Percentiles rank a stretch among this genome's conserved stretches.
Conservation (phyloP, 1,140 invertebrate genomes). For the Drosophila parabipectinata region DNA sequence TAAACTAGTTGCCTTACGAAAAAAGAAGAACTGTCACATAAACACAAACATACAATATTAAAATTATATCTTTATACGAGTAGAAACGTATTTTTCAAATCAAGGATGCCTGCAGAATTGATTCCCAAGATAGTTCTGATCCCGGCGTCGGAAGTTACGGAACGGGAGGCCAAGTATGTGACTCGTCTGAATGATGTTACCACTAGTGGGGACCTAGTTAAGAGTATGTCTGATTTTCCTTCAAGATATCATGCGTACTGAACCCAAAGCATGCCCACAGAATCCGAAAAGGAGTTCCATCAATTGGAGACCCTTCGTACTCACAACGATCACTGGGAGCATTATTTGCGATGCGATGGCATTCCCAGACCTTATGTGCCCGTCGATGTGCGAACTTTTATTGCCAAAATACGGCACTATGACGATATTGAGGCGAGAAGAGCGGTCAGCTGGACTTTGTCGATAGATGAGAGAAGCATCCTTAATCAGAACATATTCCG, state of each 20-base stretch:
- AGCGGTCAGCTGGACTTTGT: conserved; percentile 61
- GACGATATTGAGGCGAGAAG: conserved; percentile 28
- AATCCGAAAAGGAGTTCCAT: conserved; percentile 21
- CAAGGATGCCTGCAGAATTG: neutral
- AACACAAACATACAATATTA: neutral
- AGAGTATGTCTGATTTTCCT: conserved; percentile 15
- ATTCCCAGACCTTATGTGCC: conserved; percentile 62
- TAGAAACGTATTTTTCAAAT: neutral
- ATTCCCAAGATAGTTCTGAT: conserved; percentile 6
- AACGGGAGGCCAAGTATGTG: conserved; percentile 15
- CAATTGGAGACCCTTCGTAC: conserved; percentile 14
- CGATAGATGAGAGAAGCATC: conserved; percentile 57
- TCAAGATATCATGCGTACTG: neutral
- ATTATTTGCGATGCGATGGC: conserved; percentile 58
- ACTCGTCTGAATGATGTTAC: conserved; percentile 35
- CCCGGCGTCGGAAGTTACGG: conserved; percentile 11
- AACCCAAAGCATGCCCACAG: conserved; percentile 9
- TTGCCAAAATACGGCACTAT: conserved; percentile 40
- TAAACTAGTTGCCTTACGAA: neutral
- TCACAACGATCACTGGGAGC: conserved; percentile 45
- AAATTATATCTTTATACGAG: too few species aligned
- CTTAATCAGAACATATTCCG: conserved; percentile 62
- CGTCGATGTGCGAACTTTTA: conserved; percentile 61
- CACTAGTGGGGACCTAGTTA: conserved; percentile 31
- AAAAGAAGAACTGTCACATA: neutral